A percentile compares a stretch with the other conserved stretches of the same genome.
These are phyloP conservation scores for Siniperca scherzeri DNA, from an alignment of 2,797 vertebrate species.

Conservation along the genomic window DNA sequence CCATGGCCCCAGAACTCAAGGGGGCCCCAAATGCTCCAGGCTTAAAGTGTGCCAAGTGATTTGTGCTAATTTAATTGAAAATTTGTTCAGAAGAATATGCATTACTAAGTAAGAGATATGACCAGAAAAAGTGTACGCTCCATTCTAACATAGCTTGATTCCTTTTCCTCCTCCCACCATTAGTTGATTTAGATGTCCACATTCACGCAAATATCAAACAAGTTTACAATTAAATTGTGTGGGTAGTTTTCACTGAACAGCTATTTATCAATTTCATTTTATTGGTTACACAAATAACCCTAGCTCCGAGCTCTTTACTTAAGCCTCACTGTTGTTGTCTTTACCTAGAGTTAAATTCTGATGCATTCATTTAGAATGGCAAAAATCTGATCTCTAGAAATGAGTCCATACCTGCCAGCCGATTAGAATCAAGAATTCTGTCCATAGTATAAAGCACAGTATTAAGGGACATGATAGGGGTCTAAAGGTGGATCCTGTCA, in stretches of 20 bases:
- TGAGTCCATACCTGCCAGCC: no score
- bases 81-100: neutral
- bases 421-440: no score
- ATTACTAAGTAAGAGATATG: neutral
- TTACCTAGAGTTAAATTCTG: no score
- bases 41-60: conserved; percentile 9
- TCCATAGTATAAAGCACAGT: neutral
- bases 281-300: neutral
- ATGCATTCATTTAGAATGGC: neutral
- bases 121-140: neutral
- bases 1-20: neutral
- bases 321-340: neutral
- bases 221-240: neutral
- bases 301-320: no score
- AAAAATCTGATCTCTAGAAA: neutral
- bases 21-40: neutral
- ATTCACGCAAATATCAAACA: neutral
- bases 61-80: conserved; percentile 5
- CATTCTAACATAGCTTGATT: neutral
- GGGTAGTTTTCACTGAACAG: neutral
- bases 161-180: neutral
- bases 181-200: neutral
- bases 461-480: neutral
- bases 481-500: neutral
- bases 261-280: neutral